phyloP scores from a whole-genome alignment of 1,140 invertebrate genomes.

The Marisa cornuarietis region DNA sequence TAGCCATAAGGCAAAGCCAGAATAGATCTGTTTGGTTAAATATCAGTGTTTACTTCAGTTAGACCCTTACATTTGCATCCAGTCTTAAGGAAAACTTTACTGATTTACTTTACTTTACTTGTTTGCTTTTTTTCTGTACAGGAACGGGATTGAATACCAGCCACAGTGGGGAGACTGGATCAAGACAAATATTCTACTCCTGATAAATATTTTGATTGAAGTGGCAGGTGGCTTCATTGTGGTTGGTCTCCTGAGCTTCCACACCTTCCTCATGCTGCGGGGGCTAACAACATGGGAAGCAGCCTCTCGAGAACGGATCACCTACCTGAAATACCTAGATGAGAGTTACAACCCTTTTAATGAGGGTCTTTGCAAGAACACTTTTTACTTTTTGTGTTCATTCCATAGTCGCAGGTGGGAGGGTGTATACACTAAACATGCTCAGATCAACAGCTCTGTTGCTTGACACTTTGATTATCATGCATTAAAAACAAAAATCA shows the following conservation, averaged over 20 bases:
- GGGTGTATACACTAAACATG: conserved; percentile 42
- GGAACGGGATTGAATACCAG: conserved; percentile 45
- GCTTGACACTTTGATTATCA: background rate
- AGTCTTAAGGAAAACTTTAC: background rate
- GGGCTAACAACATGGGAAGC: conserved; percentile 65
- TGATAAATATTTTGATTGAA: conserved; percentile 56
- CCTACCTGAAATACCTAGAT: conserved; percentile 62
- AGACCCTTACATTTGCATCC: conserved; percentile 9
- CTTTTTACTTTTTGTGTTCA: conserved; percentile 57
- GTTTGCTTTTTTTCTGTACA: conserved; percentile 35
- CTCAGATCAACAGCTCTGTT: conserved; percentile 14
- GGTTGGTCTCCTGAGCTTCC: conserved; percentile 54
- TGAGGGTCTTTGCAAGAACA: conserved; percentile 56
- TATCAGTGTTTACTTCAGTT: conserved; percentile 10
- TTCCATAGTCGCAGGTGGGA: conserved; percentile 52
- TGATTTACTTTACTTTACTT: background rate
- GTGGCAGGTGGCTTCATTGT: conserved; percentile 50
- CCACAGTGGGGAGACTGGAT: conserved; percentile 56
- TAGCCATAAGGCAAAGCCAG: too few relatives aligned
- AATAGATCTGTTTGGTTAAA: too few relatives aligned
- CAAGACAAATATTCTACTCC: conserved; percentile 49
- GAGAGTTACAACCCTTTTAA: conserved; percentile 63
- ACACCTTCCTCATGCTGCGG: conserved; percentile 60
- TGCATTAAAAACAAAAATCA: too few relatives aligned
- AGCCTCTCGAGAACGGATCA: conserved; percentile 60